Percentiles rank a stretch among this genome's conserved stretches.
Evolutionary conservation across 2,113 vertebrate species (phyloP).

Genomic region (Orientallactaga bullata): DNA sequence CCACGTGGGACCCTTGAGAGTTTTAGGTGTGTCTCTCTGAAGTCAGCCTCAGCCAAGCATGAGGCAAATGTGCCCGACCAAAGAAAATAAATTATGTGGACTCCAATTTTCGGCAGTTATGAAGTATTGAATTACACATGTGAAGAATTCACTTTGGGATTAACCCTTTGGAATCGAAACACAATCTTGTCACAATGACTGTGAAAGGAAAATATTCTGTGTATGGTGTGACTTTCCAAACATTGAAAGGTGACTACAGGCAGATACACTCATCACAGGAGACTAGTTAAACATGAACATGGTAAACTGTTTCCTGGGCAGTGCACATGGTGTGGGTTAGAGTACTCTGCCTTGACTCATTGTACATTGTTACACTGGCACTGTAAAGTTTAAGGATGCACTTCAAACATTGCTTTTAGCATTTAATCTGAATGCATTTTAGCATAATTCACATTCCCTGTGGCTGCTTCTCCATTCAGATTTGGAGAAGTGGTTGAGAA

Average conservation of each 20-base stretch:
- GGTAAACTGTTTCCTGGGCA: slow-evolving; percentile 43
- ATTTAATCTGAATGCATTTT: slow-evolving; percentile 53
- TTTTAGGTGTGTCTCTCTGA: slow-evolving; percentile 96
- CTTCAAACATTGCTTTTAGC: neutral
- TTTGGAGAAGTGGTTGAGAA: slow-evolving; percentile 82
- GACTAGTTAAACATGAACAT: slow-evolving; percentile 60
- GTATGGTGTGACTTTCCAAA: slow-evolving; percentile 34
- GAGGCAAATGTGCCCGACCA: slow-evolving; percentile 92
- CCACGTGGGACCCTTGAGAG: slow-evolving; percentile 92
- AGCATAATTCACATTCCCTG: slow-evolving; percentile 60
- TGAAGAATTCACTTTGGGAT: slow-evolving; percentile 84
- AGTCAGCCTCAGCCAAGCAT: slow-evolving; percentile 91
- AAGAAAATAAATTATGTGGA: slow-evolving; percentile 94
- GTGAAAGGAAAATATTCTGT: neutral
- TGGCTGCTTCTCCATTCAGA: slow-evolving; percentile 75
- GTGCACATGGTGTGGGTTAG: fast-evolving
- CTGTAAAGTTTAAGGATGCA: neutral
- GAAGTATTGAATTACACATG: slow-evolving; percentile 90
- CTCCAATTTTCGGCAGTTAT: slow-evolving; percentile 92
- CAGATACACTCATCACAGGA: slow-evolving; percentile 51
- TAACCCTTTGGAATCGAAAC: slow-evolving; percentile 85
- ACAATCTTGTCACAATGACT: slow-evolving; percentile 40
- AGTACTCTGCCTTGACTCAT: fast-evolving
- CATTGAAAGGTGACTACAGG: neutral
- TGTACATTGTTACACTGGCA: neutral